Percentiles rank a stretch among this genome's conserved stretches.
Evolutionary conservation across 2,113 vertebrate species (phyloP).

Genomic region (Cairina moschata): DNA sequence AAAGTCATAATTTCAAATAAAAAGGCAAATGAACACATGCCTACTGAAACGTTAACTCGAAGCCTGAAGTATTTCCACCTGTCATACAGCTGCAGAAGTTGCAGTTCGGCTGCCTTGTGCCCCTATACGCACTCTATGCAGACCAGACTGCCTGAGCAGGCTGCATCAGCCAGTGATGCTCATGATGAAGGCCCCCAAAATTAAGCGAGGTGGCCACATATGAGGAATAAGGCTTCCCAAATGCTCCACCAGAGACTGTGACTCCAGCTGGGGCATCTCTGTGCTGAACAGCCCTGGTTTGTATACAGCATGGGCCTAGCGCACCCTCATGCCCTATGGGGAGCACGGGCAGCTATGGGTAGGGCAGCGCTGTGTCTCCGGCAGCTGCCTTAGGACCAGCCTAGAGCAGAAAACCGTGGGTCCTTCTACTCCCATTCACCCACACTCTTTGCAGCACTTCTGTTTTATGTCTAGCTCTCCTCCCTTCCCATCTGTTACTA

Average conservation of each 20-base stretch:
- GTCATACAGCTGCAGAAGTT: not conserved
- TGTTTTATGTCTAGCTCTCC: not conserved
- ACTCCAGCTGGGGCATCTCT: not conserved
- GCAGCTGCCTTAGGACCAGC: rapidly evolving
- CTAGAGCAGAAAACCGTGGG: rapidly evolving
- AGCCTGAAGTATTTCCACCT: not conserved
- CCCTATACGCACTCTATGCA: not conserved
- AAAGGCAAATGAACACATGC: not conserved
- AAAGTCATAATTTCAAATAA: not conserved
- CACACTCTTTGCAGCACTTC: not conserved
- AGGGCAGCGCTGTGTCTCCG: rapidly evolving
- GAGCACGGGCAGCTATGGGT: no score
- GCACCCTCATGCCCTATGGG: not conserved
- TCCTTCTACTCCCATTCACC: not conserved
- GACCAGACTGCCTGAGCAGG: not conserved
- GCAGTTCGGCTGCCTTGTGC: not conserved
- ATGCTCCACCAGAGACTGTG: not conserved
- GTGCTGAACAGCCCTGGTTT: not conserved
- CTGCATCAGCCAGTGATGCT: not conserved
- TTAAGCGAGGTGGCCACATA: not conserved
- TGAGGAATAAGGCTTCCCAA: not conserved
- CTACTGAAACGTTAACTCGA: not conserved
- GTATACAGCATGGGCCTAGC: rapidly evolving
- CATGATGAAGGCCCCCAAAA: not conserved
- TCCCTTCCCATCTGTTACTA: not conserved